Base-by-base conservation (phyloP, 2,888 invertebrate species). In the Bembecia ichneumoniformis region DNA sequence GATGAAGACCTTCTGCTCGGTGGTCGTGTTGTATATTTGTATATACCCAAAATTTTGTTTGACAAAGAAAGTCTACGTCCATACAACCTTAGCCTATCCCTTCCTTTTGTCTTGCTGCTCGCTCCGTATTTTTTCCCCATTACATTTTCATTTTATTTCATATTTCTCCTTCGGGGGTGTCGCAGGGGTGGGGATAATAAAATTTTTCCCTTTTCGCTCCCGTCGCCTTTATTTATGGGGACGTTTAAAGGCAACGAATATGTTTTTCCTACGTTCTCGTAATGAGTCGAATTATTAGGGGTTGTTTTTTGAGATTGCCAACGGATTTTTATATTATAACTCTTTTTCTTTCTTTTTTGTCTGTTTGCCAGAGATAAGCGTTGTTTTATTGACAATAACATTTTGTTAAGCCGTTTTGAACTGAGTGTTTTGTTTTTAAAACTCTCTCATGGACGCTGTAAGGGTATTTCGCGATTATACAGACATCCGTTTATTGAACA, bases 101-200 rank as follows among this genome's bases (percentile, higher is more conserved):
- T 65, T 79, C 83, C 81, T 80, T 86, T 84, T 84, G 87, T 87
- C 87, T 87, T 87, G 76, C 77, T 70, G 62, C 63, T 64, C 63
- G 65, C 72, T 71, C 71, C 72, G 82, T 86, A 87, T 87, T 87
- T 87, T 86, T 87, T 87, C 79, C 82, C 83, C 82, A 86, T 87
- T 86, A 86, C 81, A 79, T 86, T 87, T 87, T 83, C 87, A 87
- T 86, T 87, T 87, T 87, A 86, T 86, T 84, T 84, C 86, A 87
- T 84, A 84, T 86, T 86, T 78, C 84, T 82, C 86, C 82, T 81
- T 77, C 68, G 62, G 73, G 77, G 73, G 61, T 58, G 52, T 65
- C 58, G 56, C 53, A 63, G 35, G 50, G 63, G 68, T 58, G 59
- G 70, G 78, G 75, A 79, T 84, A 83, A 86, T 84, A 86, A 82